Base-by-base conservation (phyloP, 1,140 invertebrate species). In the Philopotamus ludificatus region DNA sequence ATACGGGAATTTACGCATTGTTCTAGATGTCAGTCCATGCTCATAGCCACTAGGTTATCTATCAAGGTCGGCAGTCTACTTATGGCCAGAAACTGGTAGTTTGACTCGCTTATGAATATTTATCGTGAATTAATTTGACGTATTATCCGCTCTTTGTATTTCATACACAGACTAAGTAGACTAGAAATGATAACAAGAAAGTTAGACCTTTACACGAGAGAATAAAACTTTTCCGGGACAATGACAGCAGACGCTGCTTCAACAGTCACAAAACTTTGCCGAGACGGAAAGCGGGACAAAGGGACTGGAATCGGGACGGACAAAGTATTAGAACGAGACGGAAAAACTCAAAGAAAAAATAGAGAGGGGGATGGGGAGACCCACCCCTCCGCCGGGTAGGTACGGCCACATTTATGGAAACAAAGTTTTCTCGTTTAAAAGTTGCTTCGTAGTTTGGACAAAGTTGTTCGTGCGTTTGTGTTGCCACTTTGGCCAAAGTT, bases 361-460 rank as follows among this genome's bases (percentile, higher is more conserved):
- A 15, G 54, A 41, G 28, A 12, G 1, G 1, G 34, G 34, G 54
- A 41, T 22, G 21, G 3, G 26, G 41, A 26, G n/a, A n/a, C n/a
- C n/a, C n/a, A n/a, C n/a, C n/a, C n/a, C n/a, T n/a, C n/a, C n/a
- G n/a, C n/a, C n/a, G n/a, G n/a, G n/a, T n/a, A n/a, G n/a, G n/a
- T n/a, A 34, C 28, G 22, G n/a, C 58, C 58, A 41, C 58, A 60
- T 42, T 60, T 60, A 60, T 60, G 58, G 58, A 61, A 66, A 66
- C 58, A 62, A 66, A 66, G 65, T 66, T 66, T 66, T 66, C 65
- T 66, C 65, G 65, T 66, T 66, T 61, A 62, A 51, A 66, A 62
- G 47, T 66, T 66, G 58, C 34, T 66, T 62, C 28, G 39, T 41
- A 66, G 64, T 66, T 66, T 39, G 54, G 23, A 10, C 54, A 16